Conservation (phyloP, 2,113 vertebrate species). For the Procavia capensis region DNA sequence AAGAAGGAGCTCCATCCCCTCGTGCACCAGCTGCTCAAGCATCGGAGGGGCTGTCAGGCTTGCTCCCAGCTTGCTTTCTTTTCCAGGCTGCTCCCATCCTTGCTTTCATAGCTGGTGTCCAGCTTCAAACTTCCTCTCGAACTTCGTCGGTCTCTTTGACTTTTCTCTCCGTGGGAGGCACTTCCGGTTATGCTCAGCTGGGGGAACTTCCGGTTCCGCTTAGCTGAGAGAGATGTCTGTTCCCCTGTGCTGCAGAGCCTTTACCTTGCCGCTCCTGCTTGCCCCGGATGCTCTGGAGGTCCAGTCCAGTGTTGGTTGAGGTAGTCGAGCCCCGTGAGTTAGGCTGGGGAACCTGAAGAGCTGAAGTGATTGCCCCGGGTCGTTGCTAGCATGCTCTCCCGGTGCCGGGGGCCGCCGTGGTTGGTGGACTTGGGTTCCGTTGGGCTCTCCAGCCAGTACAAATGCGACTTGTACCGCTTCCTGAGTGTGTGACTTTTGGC, state of each 20-base stretch:
- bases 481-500: not conserved
- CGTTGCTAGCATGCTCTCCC: not conserved
- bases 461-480: no score
- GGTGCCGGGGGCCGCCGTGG: not conserved
- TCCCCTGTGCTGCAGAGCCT: no score
- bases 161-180: rapidly evolving
- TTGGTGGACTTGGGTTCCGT: rapidly evolving
- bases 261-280: not conserved
- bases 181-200: not conserved
- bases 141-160: rapidly evolving
- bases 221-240: no score
- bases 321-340: not conserved
- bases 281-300: not conserved
- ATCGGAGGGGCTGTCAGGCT: rapidly evolving
- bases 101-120: rapidly evolving
- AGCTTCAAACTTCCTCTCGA: not conserved
- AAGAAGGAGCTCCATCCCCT: not conserved
- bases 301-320: not conserved
- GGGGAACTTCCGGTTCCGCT: not conserved
- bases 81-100: not conserved
- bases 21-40: not conserved
- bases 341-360: not conserved
- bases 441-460: not conserved
- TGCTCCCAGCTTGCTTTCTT: not conserved
- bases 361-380: no score